phyloP scores from a whole-genome alignment of 2,888 invertebrate species.

The Microctonus brassicae region DNA sequence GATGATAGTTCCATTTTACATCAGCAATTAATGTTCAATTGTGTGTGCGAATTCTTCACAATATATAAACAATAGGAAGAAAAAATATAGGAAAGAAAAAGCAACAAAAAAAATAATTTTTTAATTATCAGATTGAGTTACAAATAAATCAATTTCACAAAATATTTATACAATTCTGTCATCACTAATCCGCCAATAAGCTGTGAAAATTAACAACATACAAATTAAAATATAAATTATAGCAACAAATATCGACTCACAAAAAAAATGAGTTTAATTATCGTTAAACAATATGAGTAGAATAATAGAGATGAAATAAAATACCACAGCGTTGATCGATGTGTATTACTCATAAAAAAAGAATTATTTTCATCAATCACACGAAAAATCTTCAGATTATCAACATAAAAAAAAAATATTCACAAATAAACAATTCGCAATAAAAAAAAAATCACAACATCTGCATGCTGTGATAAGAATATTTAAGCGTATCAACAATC shows the following conservation, averaged over 20 bases:
- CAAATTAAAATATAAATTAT: neutral
- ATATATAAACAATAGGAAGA: too few relatives aligned
- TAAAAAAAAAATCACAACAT: conserved; percentile 37
- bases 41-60: too few relatives aligned
- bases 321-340: neutral
- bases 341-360: neutral
- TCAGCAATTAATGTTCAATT: too few relatives aligned
- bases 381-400: neutral
- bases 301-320: neutral
- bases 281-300: neutral
- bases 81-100: too few relatives aligned
- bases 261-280: too few relatives aligned
- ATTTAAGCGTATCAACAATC: conserved; percentile 65
- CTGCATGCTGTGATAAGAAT: conserved; percentile 63
- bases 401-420: too few relatives aligned
- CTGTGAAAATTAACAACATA: neutral
- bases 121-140: neutral
- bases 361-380: neutral
- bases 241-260: neutral
- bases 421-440: neutral
- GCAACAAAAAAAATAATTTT: neutral
- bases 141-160: neutral
- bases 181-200: neutral
- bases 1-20: neutral
- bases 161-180: neutral